A percentile compares a stretch with the other conserved stretches of the same genome.
Evolutionary conservation across 1,140 invertebrate species (phyloP).

Genomic region (Penaeus indicus): DNA sequence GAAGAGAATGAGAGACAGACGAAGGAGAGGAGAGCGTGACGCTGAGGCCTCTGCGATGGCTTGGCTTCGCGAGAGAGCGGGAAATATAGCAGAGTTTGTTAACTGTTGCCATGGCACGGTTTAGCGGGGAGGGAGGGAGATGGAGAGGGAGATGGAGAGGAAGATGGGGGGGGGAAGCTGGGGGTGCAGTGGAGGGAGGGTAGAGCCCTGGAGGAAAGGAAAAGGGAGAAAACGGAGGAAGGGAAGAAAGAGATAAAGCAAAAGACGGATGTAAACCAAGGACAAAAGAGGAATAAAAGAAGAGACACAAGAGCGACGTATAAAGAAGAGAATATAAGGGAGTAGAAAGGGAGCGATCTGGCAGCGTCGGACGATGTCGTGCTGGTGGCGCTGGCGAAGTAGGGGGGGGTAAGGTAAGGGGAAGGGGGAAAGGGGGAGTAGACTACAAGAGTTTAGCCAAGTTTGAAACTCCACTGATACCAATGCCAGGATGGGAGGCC

Average conservation of each 20-base stretch:
- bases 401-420: not conserved
- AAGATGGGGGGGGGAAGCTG: no score
- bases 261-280: no score
- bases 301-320: no score
- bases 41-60: not conserved
- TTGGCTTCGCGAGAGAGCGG: not conserved
- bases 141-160: not conserved
- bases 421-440: not conserved
- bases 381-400: no score
- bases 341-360: no score
- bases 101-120: conserved; percentile 33
- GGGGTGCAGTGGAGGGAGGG: no score
- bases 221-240: no score
- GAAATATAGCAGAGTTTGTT: conserved; percentile 5
- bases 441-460: conserved; percentile 38
- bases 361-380: no score
- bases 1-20: not conserved
- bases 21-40: not conserved
- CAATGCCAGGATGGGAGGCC: not conserved
- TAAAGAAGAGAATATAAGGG: no score
- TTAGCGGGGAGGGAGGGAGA: not conserved
- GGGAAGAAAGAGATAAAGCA: no score
- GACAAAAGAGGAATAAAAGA: no score
- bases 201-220: no score
- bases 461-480: conserved; percentile 39